These are phyloP conservation scores for Thymelicus sylvestris DNA, from an alignment of 2,888 invertebrate species.

Conservation along the genomic window DNA sequence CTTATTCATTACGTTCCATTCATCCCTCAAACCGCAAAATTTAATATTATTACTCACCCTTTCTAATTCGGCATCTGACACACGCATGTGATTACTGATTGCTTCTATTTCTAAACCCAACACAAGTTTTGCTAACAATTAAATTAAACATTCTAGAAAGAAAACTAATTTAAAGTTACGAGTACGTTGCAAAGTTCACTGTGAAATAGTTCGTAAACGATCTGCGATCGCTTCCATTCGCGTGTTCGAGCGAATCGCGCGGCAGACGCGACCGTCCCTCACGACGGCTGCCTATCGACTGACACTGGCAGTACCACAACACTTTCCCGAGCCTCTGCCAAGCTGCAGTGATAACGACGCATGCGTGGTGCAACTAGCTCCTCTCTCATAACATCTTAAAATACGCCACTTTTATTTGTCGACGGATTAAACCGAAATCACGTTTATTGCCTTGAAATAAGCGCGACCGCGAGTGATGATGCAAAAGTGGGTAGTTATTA, in stretches of 20 bases:
- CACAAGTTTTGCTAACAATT: neutral
- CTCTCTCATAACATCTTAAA: constrained; percentile 58
- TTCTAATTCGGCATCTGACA: constrained; percentile 29
- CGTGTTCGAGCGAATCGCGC: constrained; percentile 37
- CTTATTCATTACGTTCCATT: constrained; percentile 8
- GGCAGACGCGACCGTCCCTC: constrained; percentile 54
- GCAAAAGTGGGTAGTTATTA: constrained; percentile 24
- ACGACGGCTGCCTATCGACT: constrained; percentile 69
- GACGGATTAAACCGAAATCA: constrained; percentile 47
- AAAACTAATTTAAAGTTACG: constrained; percentile 1
- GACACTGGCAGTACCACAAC: constrained; percentile 56
- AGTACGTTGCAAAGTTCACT: constrained; percentile 28
- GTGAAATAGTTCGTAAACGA: constrained; percentile 29
- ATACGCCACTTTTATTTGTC: constrained; percentile 46
- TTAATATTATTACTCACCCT: constrained; percentile 26
- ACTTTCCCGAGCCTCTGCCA: constrained; percentile 62
- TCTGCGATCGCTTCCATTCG: constrained; percentile 16
- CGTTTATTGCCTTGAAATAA: constrained; percentile 48
- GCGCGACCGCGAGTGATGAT: constrained; percentile 14
- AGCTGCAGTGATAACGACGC: constrained; percentile 74
- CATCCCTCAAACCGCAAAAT: neutral
- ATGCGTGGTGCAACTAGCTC: constrained; percentile 72
- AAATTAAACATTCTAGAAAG: neutral
- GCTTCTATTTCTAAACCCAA: neutral
- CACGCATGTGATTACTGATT: constrained; percentile 16